Evolutionary conservation across 2,113 vertebrate species (phyloP), one percentile per base, ranked within the genome.

Genomic region (Vidua chalybeata): DNA sequence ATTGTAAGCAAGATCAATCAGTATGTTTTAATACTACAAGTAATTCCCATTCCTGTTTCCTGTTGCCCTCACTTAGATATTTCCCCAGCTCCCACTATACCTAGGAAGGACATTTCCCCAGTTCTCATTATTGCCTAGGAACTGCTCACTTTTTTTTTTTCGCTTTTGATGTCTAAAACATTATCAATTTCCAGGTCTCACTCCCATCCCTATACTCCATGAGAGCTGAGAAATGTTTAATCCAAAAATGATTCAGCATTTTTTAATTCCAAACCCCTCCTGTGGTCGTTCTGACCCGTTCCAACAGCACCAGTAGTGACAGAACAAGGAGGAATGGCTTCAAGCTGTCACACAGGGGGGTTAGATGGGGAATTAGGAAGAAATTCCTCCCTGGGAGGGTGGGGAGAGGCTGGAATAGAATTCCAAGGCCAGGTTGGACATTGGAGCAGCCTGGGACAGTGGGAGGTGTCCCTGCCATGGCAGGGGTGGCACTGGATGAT

Each of bases 231-330:
- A 93, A 79, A 76, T 45, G 13, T 19, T 91, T 83, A 33, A 83
- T 21, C 35, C 21, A 56, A 67, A 90, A 92, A 84, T 31, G 21
- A 84, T 19, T 24, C 43, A n/a, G 31, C 1, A 3, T 46, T 22
- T 24, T 43, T 75, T 75, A 13, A 37, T 64, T 63, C 48, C 59
- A 37, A 73, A 31, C 13, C 1, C 15, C 46, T 62, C 63, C 41
- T 30, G n/a, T 58, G 20, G 10, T 15, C 11, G 33, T 59, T 84
- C 76, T 8, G 56, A 67, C 10, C 27, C 35, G 26, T 13, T 58
- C 59, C 24, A 64, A 23, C 4, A 41, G 10, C 30, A 41, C 7
- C 0, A 27, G 18, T 0, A 52, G 35, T 21, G 58, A 52, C 0
- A 52, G 48, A 63, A 78, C 18, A 43, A 52, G 37, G 23, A 26